A percentile compares a stretch with the other conserved stretches of the same genome.
These are phyloP conservation scores for Limanda limanda DNA, from an alignment of 2,113 vertebrate genomes.

Conservation along the genomic window DNA sequence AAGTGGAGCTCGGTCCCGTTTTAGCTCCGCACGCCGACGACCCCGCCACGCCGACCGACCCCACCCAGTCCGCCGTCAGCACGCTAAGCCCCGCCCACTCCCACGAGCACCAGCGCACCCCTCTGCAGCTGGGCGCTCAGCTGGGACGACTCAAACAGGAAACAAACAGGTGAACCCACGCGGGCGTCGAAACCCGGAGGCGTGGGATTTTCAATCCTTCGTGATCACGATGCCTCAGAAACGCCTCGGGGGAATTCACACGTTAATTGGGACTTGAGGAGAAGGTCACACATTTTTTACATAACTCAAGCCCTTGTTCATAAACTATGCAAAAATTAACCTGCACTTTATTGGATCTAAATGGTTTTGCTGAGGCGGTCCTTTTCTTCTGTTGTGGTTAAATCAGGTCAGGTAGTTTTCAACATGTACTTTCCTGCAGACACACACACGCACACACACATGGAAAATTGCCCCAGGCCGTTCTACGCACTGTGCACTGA, in stretches of 20 bases:
- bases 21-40: constrained; percentile 69
- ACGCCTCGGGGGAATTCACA: no score
- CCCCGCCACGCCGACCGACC: constrained; percentile 26
- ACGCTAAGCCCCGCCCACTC: constrained; percentile 70
- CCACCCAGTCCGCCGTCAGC: constrained; percentile 25
- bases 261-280: no score
- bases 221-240: no score
- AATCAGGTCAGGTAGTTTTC: not conserved
- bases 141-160: constrained; percentile 87
- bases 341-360: no score
- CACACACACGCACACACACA: not conserved
- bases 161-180: constrained; percentile 84
- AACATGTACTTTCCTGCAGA: not conserved
- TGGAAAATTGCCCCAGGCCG: no score
- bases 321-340: no score
- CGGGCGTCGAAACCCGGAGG: not conserved
- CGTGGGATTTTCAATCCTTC: no score
- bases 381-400: no score
- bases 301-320: no score
- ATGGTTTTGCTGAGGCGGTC: no score
- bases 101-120: constrained; percentile 77
- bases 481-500: fast-evolving
- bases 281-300: no score
- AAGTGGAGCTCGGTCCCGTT: constrained; percentile 71
- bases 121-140: constrained; percentile 84